phyloP scores from a whole-genome alignment of 2,113 vertebrate species.

The Mastomys natalensis region DNA sequence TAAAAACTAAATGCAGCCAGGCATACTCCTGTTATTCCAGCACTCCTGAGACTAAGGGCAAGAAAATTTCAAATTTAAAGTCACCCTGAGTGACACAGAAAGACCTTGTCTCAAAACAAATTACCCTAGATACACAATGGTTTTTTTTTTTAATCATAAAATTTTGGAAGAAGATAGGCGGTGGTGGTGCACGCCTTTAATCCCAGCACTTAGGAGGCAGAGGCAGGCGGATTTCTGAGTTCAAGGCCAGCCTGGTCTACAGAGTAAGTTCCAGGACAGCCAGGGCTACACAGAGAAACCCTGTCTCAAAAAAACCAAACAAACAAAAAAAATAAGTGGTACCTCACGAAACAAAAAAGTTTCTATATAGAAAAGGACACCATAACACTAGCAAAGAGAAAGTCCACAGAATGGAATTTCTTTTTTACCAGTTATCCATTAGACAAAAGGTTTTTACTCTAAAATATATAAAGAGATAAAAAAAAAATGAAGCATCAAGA shows the following conservation, averaged over 20 bases:
- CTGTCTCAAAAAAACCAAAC: too few relatives aligned
- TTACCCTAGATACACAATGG: neutral
- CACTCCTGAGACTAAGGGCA: neutral
- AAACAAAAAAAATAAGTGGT: too few relatives aligned
- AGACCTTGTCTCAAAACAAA: neutral
- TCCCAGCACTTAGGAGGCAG: too few relatives aligned
- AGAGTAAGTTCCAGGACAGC: too few relatives aligned
- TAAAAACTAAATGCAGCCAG: neutral
- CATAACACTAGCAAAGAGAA: neutral
- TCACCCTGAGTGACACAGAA: neutral
- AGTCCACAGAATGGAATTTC: neutral
- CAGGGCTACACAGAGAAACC: too few relatives aligned
- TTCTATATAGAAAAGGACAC: neutral
- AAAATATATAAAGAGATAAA: neutral
- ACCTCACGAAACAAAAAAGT: neutral
- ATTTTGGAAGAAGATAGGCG: too few relatives aligned
- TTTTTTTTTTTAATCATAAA: neutral
- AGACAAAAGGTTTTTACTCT: neutral
- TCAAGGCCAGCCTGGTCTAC: too few relatives aligned
- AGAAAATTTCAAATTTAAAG: neutral
- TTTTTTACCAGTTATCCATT: neutral
- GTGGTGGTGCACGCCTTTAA: too few relatives aligned
- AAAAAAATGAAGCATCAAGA: neutral
- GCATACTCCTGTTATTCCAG: neutral
- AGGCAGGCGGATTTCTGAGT: too few relatives aligned